Evolutionary conservation across 2,797 vertebrate species (phyloP).

Genomic region (Setipinna tenuifilis): DNA sequence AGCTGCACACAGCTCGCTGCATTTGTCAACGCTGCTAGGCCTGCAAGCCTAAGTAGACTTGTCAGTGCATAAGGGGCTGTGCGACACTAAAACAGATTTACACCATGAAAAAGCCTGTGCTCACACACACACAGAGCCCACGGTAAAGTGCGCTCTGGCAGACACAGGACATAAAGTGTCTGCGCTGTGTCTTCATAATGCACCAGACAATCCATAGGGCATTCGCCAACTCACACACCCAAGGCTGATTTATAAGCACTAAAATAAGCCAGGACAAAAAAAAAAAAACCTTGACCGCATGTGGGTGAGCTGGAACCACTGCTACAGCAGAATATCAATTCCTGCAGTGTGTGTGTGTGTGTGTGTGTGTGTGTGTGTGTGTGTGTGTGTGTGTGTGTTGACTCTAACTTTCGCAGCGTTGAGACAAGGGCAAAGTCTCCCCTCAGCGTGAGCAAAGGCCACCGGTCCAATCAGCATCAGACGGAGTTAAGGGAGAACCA

Average conservation of each 20-base stretch:
- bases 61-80: constrained; percentile 45
- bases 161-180: constrained; percentile 3
- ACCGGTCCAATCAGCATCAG: background rate
- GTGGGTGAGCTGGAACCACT: background rate
- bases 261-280: background rate
- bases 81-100: constrained; percentile 54
- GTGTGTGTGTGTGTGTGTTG: background rate
- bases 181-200: constrained; percentile 7
- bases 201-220: background rate
- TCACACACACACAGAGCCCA: constrained; percentile 38
- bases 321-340: constrained; percentile 21
- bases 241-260: background rate
- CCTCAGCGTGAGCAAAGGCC: background rate
- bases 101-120: constrained; percentile 38
- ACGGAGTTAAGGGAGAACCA: background rate
- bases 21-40: constrained; percentile 58
- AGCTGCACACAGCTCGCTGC: constrained; percentile 37
- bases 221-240: background rate
- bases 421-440: background rate
- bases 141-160: constrained; percentile 37
- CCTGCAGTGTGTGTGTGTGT: background rate
- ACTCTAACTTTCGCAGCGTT: background rate
- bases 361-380: background rate
- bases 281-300: background rate
- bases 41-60: constrained; percentile 54